These are phyloP conservation scores for Sphaerophoria rueppellii DNA, from an alignment of 2,888 invertebrate genomes.

Conservation along the genomic window DNA sequence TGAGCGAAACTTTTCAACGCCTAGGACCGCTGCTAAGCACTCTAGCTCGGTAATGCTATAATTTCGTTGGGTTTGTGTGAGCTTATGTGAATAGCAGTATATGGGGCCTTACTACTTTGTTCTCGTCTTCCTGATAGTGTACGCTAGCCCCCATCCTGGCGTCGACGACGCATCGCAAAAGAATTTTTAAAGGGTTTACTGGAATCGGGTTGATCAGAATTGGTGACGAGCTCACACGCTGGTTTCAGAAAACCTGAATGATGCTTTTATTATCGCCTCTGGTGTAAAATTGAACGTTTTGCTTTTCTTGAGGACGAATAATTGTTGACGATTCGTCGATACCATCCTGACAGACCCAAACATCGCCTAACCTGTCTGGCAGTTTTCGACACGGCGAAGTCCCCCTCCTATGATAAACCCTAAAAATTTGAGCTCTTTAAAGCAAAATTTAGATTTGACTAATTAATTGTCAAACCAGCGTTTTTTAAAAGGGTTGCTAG, in stretches of 20 bases:
- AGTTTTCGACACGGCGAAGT: neutral
- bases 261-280: slow-evolving; percentile 1
- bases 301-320: neutral
- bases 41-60: too few species aligned
- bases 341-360: too few species aligned
- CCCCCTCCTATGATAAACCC: slow-evolving; percentile 1
- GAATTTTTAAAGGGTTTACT: neutral
- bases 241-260: neutral
- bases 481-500: too few species aligned
- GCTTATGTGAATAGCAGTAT: neutral
- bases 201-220: neutral
- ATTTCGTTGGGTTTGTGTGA: neutral
- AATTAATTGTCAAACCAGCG: too few species aligned
- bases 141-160: neutral
- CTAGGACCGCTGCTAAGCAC: too few species aligned
- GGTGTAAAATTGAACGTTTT: neutral
- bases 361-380: neutral
- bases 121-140: neutral
- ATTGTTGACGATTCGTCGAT: slow-evolving; percentile 4
- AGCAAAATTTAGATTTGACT: neutral
- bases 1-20: too few species aligned
- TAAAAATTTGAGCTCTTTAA: slow-evolving; percentile 7
- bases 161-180: neutral
- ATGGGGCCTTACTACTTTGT: neutral
- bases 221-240: neutral